Evolutionary conservation across 2,113 vertebrate species (phyloP).

Genomic region (Labeo rohita): DNA sequence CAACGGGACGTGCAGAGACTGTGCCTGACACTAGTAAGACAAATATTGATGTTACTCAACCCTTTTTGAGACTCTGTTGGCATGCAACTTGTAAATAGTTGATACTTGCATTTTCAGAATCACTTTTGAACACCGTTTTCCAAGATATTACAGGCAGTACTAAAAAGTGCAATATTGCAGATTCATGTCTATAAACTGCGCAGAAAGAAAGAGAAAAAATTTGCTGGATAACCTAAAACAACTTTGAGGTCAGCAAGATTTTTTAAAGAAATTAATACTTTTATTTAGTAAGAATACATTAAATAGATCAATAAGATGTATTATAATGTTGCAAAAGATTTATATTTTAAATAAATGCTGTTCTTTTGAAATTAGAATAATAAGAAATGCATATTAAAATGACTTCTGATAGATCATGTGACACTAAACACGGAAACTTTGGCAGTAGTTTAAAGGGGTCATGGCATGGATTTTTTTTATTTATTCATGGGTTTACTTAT

Average conservation of each 20-base stretch:
- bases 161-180: background rate
- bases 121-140: background rate
- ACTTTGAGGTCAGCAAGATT: background rate
- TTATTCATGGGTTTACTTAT: no score
- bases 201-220: background rate
- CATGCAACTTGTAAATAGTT: background rate
- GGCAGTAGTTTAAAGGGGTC: no score
- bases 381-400: no score
- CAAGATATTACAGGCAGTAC: background rate
- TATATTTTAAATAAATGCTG: background rate
- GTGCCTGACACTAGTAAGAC: slow-evolving; percentile 75
- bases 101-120: background rate
- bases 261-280: background rate
- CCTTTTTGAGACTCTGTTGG: background rate
- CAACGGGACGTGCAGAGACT: slow-evolving; percentile 72
- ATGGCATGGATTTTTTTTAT: no score
- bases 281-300: background rate
- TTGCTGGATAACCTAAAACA: background rate
- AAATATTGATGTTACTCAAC: background rate
- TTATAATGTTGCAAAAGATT: background rate
- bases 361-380: background rate
- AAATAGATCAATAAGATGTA: background rate
- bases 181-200: background rate
- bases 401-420: no score
- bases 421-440: no score